Conservation (phyloP, 1,140 invertebrate species). For the Calephelis virginiensis region DNA sequence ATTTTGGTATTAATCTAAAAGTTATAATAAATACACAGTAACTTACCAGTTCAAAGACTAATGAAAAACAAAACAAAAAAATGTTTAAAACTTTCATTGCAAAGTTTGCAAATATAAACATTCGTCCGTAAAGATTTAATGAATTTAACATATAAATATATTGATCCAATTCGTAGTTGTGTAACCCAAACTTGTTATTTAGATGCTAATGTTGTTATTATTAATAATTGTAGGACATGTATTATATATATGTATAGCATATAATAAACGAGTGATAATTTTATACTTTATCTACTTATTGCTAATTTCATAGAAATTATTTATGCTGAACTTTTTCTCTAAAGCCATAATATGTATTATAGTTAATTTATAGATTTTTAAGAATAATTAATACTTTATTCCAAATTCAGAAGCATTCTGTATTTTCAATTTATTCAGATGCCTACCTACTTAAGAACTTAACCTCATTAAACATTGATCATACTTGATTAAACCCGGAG, state of each 20-base stretch:
- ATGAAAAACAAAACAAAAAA: no score
- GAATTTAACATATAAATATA: no score
- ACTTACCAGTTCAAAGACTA: no score
- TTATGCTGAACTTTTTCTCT: constrained; percentile 58
- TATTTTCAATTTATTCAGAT: constrained; percentile 30
- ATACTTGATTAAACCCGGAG: background rate
- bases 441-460: constrained; percentile 33
- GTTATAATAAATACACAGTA: no score
- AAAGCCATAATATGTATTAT: constrained; percentile 39
- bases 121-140: no score
- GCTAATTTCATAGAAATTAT: constrained; percentile 26
- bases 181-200: constrained; percentile 4
- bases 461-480: background rate
- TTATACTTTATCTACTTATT: constrained; percentile 50
- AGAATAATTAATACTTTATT: constrained; percentile 44
- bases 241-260: constrained; percentile 26
- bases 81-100: no score
- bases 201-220: constrained; percentile 24
- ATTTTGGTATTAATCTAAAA: no score
- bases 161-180: background rate
- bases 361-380: constrained; percentile 62
- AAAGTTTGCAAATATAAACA: no score
- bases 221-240: constrained; percentile 15
- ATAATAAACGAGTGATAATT: constrained; percentile 48
- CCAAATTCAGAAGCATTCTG: constrained; percentile 33